Percentiles rank a stretch among this genome's conserved stretches.
Conservation (phyloP, 2,113 vertebrate genomes). For the Gymnorhina tibicen region DNA sequence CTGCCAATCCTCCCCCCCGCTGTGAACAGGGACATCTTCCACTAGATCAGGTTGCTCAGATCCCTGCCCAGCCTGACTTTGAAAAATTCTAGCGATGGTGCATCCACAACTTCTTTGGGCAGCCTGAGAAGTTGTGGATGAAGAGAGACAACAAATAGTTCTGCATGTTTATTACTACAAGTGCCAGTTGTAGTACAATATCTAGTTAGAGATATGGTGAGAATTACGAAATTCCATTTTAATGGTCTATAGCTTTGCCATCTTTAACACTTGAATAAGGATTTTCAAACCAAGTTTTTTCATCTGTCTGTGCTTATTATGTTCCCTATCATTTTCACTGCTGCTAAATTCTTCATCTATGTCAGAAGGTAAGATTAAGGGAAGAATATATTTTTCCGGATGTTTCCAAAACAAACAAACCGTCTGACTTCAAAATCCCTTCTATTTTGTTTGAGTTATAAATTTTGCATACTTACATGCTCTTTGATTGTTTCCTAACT, state of each 20-base stretch:
- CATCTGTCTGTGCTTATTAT: not conserved
- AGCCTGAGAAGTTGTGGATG: not conserved
- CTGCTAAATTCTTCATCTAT: not conserved
- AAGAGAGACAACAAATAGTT: not conserved
- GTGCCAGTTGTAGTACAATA: not conserved
- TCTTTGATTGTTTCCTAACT: not conserved
- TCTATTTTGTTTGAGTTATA: not conserved
- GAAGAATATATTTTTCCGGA: not conserved
- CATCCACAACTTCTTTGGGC: not conserved
- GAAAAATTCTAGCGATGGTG: not conserved
- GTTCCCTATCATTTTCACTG: not conserved
- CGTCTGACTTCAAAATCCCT: not conserved
- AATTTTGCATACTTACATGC: not conserved
- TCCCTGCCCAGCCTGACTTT: rapidly evolving
- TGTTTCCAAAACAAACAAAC: not conserved
- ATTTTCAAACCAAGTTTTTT: not conserved
- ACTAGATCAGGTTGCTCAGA: not conserved
- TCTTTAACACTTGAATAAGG: not conserved
- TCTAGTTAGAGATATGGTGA: not conserved
- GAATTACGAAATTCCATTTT: not conserved
- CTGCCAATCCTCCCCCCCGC: not conserved
- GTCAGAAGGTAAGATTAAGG: not conserved
- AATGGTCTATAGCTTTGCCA: not conserved
- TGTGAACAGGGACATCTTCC: not conserved
- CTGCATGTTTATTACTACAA: not conserved